Evolutionary conservation across 1,140 invertebrate genomes (phyloP), one percentile per base, ranked within the genome.

Genomic region (Nasonia giraulti): DNA sequence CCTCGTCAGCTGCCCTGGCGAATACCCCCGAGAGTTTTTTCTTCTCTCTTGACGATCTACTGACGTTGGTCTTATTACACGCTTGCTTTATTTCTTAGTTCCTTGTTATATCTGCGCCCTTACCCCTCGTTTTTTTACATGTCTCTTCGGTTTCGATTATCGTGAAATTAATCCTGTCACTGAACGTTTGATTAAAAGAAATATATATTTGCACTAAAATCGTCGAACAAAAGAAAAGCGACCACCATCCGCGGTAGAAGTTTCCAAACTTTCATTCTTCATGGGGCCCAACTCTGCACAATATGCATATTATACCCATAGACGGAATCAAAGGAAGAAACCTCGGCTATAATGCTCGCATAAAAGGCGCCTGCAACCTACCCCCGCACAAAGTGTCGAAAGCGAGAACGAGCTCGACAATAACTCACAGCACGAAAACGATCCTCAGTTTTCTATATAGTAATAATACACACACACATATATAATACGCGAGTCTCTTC

Each of bases 1-100:
- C 87, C 82, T 79, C 86, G 83, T 86, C 88, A 88, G 88, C 88
- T 88, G 88, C 79, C 78, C 37, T 11, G 31, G 4, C 33, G 33
- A 37, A 71, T 14, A 33, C 11, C 23, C 8, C 68, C 8, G 10
- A n/a, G n/a, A 10, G 10, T n/a, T 62, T n/a, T n/a, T 20, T 62
- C n/a, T 62, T 17, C 12, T 50, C 47, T 50, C 47, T 50, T 17
- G 47, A 50, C 47, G 47, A 50, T 50, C 47, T 17, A 50, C 14
- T 50, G 12, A 17, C 10, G 47, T 4, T 50, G 47, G 12, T 14
- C 47, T 12, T 50, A 5, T 50, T 50, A 50, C 47, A 62, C 55
- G 55, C 55, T n/a, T 62, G 20, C 55, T 62, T 62, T 20, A 62
- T 62, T 62, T 62, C 55, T 62, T n/a, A 62, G 55, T 17, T n/a